Conservation (phyloP, 1,140 invertebrate genomes). For the Drosophila biarmipes region DNA sequence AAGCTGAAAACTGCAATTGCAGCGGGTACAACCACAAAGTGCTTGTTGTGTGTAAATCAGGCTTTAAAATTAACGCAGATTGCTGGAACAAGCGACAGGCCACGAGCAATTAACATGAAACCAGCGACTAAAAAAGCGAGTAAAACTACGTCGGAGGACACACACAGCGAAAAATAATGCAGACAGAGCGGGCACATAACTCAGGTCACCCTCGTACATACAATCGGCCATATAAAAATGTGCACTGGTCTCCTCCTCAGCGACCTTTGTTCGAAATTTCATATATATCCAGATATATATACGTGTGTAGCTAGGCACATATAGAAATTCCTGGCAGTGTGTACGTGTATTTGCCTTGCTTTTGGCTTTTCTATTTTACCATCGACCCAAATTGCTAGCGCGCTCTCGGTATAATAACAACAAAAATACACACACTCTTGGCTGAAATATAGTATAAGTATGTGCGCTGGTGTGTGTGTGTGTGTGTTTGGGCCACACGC, state of each 20-base stretch:
- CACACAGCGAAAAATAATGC: slow-evolving; percentile 53
- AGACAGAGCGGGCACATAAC: slow-evolving; percentile 58
- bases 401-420: slow-evolving; percentile 61
- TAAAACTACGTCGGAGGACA: not conserved
- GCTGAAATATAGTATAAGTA: slow-evolving; percentile 36
- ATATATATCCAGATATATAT: slow-evolving; percentile 30
- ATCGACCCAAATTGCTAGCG: slow-evolving; percentile 81
- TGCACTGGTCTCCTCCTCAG: slow-evolving; percentile 68
- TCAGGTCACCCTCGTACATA: slow-evolving; percentile 30
- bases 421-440: slow-evolving; percentile 56
- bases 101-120: slow-evolving; percentile 81
- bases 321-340: slow-evolving; percentile 23
- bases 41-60: slow-evolving; percentile 77
- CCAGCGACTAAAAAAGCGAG: slow-evolving; percentile 50
- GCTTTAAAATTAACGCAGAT: slow-evolving; percentile 83
- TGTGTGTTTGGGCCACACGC: slow-evolving; percentile 55
- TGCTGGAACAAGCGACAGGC: slow-evolving; percentile 79
- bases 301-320: slow-evolving; percentile 12
- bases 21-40: slow-evolving; percentile 13
- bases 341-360: slow-evolving; percentile 62
- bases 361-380: slow-evolving; percentile 83
- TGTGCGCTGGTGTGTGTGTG: slow-evolving; percentile 31
- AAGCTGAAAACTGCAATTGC: slow-evolving; percentile 11
- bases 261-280: slow-evolving; percentile 77
- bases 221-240: slow-evolving; percentile 65